Base-by-base conservation (phyloP, 2,113 vertebrate genomes). In the Corythoichthys haematopterus region DNA sequence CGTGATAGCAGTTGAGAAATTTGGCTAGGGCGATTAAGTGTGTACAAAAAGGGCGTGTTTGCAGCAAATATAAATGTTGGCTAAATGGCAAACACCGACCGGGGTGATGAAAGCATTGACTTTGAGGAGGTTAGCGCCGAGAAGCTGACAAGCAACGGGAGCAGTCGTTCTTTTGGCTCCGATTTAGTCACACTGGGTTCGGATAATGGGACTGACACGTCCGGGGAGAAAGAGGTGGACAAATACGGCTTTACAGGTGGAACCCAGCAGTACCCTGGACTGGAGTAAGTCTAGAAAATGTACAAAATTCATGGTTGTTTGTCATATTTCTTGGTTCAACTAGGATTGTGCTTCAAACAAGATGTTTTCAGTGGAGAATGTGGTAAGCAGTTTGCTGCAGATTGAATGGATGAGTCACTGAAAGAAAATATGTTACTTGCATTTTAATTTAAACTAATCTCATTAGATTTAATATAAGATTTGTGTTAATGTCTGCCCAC, bases 171-270 rank as follows among this genome's bases (percentile, higher is more conserved):
- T 4, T 50, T 87, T 6, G 92, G 90, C 28, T 90, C 92, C 0
- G 90, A 91, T 40, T 33, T 10, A 55, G 43, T 62, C 6, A 28
- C 60, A 7, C 77, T 84, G 0, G 92, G 93, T 71, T 78, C 87
- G 1, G 94, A 96, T 88, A 93, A 92, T 88, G 93, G 92, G 69
- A 84, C 80, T 65, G 85, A 80, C 65, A 76, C 85, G 66, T 76
- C 80, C 0, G 75, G 28, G 52, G 93, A 94, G 66, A 91, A 65
- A 56, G 90, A 84, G 77, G 91, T 94, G 78, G 95, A 98, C 80
- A 94, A 92, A 88, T 98, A 96, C 78, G 95, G 96, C 45, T 98
- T 98, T 85, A 90, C 93, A 3, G 93, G 94, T 62, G 94, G 93
- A 81, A 89, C 92, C 28, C 95, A 96, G 75, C 93, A 95, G 79